Conservation (phyloP, 2,797 vertebrate species). For the Iguana delicatissima region DNA sequence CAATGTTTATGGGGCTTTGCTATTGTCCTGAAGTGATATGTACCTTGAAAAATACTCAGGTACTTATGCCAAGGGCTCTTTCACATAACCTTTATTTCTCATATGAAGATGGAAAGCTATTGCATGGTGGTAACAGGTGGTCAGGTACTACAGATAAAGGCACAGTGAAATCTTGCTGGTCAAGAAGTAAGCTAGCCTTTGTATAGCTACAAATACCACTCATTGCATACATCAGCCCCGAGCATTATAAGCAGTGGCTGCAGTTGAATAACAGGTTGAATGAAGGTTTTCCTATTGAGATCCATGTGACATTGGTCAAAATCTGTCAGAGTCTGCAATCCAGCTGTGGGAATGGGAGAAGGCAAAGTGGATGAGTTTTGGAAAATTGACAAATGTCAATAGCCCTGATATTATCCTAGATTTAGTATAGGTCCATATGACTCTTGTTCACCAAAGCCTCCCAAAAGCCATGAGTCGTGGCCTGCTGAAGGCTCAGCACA, state of each 20-base stretch:
- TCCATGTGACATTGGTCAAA: not conserved
- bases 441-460: not conserved
- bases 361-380: not conserved
- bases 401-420: not conserved
- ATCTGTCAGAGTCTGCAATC: not conserved
- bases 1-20: not conserved
- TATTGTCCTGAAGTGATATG: not conserved
- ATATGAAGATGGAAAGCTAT: not conserved
- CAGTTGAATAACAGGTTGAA: not conserved
- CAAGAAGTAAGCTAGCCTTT: not conserved
- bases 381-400: not conserved
- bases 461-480: not conserved
- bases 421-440: not conserved
- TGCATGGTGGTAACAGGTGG: not conserved
- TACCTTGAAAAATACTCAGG: accelerated
- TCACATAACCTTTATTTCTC: not conserved
- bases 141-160: not conserved
- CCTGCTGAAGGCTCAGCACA: not conserved
- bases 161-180: not conserved
- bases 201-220: too few species aligned
- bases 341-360: not conserved
- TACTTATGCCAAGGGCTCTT: not conserved
- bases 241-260: not conserved
- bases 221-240: not conserved
- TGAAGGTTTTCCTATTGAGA: not conserved